Evolutionary conservation across 2,888 invertebrate species (phyloP).

Genomic region (Eulithis prunata): DNA sequence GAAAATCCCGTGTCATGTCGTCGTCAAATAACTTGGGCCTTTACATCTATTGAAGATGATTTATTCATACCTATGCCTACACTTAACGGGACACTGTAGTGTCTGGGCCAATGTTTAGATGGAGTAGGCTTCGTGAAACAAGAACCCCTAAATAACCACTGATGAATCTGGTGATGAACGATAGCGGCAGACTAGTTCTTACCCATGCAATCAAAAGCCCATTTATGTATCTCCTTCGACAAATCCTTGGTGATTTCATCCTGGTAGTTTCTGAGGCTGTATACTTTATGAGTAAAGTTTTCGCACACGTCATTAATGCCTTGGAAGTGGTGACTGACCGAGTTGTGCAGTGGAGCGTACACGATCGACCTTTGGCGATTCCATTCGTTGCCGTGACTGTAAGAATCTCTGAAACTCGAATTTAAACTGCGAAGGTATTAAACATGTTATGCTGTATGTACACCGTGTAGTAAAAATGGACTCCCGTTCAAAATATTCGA

Average conservation of each 20-base stretch:
- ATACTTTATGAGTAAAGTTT: constrained; percentile 71
- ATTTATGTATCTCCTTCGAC: constrained; percentile 85
- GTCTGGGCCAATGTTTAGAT: no score
- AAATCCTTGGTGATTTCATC: constrained; percentile 86
- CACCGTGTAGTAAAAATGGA: no score
- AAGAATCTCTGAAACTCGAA: constrained; percentile 15
- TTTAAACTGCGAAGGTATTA: not conserved
- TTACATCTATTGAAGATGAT: no score
- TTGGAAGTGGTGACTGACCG: constrained; percentile 63
- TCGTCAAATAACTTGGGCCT: no score
- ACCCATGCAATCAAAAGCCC: constrained; percentile 88
- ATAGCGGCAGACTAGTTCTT: constrained; percentile 36
- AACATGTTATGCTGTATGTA: not conserved
- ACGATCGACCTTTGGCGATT: constrained; percentile 79
- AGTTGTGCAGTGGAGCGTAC: constrained; percentile 71
- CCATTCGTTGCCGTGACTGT: constrained; percentile 86
- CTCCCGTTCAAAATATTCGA: no score
- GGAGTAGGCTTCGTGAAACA: no score
- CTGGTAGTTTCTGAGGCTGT: constrained; percentile 84
- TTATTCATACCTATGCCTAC: no score
- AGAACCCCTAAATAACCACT: no score
- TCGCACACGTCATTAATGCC: constrained; percentile 72
- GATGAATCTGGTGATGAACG: no score
- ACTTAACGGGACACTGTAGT: no score
- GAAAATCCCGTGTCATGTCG: no score